Conservation (phyloP, 1,140 invertebrate species). For the Agrypnia vestita region DNA sequence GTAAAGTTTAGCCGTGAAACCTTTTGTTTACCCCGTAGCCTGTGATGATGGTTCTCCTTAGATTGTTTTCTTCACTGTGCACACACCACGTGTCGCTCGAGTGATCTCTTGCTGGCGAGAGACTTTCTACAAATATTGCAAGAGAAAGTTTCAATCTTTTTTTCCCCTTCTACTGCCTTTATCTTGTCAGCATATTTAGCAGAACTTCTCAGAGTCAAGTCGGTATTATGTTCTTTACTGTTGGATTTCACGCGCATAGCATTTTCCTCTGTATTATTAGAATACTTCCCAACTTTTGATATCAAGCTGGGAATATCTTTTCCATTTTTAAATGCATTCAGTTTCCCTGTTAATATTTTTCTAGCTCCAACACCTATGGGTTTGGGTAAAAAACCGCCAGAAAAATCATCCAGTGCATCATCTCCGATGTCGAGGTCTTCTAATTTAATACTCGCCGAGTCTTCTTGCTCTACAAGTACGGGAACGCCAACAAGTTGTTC, state of each 20-base stretch:
- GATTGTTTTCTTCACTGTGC: constrained; percentile 63
- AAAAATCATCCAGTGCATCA: not conserved
- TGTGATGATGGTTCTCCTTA: constrained; percentile 64
- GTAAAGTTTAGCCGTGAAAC: too few species aligned
- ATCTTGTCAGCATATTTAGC: not conserved
- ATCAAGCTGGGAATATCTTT: too few species aligned
- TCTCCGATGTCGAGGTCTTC: not conserved
- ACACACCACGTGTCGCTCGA: constrained; percentile 40
- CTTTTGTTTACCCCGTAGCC: constrained; percentile 65
- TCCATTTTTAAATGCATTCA: too few species aligned
- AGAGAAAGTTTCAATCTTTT: not conserved
- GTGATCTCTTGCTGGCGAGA: constrained; percentile 19
- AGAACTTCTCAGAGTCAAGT: not conserved
- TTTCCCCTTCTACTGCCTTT: not conserved
- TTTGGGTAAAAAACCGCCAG: not conserved
- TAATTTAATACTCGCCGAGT: not conserved
- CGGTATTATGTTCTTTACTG: too few species aligned
- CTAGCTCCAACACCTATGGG: not conserved
- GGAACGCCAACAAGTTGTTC: not conserved
- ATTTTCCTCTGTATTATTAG: too few species aligned
- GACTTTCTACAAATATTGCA: constrained; percentile 45
- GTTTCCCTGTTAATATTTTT: not conserved
- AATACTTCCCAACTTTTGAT: too few species aligned
- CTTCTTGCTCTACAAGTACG: not conserved
- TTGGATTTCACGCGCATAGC: too few species aligned